Evolutionary conservation across 2,888 invertebrate species (phyloP).

Genomic region (Sarcophaga rosellei): DNA sequence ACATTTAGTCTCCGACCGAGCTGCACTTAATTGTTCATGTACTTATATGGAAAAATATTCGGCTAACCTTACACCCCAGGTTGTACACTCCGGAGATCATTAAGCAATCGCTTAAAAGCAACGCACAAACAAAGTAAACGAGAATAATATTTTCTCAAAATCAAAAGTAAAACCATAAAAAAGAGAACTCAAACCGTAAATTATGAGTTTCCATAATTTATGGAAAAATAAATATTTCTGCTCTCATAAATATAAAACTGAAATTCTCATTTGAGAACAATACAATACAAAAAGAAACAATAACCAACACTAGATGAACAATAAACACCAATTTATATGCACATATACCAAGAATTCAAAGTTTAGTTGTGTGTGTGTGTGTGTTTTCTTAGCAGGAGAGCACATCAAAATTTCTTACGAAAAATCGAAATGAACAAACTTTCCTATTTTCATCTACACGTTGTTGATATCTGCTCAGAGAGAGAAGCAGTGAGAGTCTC

Average conservation of each 20-base stretch:
- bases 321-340: neutral
- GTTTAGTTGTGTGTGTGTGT: neutral
- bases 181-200: neutral
- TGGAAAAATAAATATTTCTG: neutral
- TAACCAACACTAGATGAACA: neutral
- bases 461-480: neutral
- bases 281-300: neutral
- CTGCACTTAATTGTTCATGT: too few relatives aligned
- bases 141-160: too few relatives aligned
- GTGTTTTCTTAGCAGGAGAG: constrained; percentile 17
- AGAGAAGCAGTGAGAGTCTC: too few relatives aligned
- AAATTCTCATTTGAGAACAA: neutral
- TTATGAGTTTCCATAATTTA: constrained; percentile 7
- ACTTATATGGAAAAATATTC: too few relatives aligned
- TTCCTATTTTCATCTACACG: neutral
- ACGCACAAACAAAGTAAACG: too few relatives aligned
- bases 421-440: constrained; percentile 9
- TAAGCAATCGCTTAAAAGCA: too few relatives aligned
- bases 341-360: neutral
- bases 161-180: too few relatives aligned
- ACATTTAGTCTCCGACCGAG: too few relatives aligned
- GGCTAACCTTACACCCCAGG: too few relatives aligned
- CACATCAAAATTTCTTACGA: neutral
- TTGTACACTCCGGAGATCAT: too few relatives aligned
- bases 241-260: neutral